Percentiles rank a stretch among this genome's conserved stretches.
phyloP scores from a whole-genome alignment of 2,888 invertebrate genomes.

The Andrena bucephala region DNA sequence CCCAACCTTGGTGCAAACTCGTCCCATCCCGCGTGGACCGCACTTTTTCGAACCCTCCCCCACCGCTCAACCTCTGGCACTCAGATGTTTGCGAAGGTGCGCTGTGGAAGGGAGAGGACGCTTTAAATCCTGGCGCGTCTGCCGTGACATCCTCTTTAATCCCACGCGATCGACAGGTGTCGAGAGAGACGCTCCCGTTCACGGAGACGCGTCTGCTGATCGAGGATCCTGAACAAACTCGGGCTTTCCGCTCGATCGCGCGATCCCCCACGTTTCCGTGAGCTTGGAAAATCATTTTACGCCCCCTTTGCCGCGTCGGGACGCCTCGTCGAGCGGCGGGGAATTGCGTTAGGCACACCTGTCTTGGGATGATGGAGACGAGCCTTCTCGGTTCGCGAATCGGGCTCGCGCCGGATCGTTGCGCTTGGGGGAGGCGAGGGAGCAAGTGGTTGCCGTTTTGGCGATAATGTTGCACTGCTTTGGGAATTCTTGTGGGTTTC shows the following conservation, averaged over 20 bases:
- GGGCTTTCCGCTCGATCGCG: slow-evolving; percentile 57
- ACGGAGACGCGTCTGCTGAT: slow-evolving; percentile 51
- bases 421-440: not conserved
- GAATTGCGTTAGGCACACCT: slow-evolving; percentile 19
- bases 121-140: slow-evolving; percentile 67
- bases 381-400: not conserved
- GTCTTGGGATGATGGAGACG: not conserved
- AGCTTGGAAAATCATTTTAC: slow-evolving; percentile 62
- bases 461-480: too few relatives aligned
- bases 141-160: slow-evolving; percentile 75
- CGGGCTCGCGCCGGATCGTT: not conserved
- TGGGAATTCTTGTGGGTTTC: too few relatives aligned
- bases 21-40: slow-evolving; percentile 1
- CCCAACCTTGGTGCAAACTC: slow-evolving; percentile 39
- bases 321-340: slow-evolving; percentile 4
- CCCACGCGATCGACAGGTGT: slow-evolving; percentile 77
- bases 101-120: slow-evolving; percentile 30
- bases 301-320: slow-evolving; percentile 29
- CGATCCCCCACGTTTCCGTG: slow-evolving; percentile 38
- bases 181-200: slow-evolving; percentile 53
- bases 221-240: slow-evolving; percentile 67
- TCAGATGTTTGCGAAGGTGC: slow-evolving; percentile 45
- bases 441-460: too few relatives aligned
- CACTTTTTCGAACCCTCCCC: slow-evolving; percentile 2
- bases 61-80: not conserved